Evolutionary conservation across 2,888 invertebrate genomes (phyloP).

Genomic region (Panzeria rudis): DNA sequence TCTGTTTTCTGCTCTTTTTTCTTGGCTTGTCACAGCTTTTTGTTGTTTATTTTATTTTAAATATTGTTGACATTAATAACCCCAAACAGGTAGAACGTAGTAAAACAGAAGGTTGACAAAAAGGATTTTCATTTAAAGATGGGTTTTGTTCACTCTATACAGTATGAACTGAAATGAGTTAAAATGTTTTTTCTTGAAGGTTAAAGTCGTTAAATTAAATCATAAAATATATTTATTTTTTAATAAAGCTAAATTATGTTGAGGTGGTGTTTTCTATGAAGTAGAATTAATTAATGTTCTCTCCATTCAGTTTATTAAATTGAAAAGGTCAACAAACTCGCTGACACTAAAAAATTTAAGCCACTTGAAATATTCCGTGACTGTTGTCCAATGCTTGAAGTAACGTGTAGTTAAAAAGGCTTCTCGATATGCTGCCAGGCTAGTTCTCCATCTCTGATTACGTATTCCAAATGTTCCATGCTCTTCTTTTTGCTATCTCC

Average conservation of each 20-base stretch:
- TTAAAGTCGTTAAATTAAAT: slow-evolving; percentile 1
- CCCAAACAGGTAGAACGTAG: background rate
- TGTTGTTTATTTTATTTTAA: slow-evolving; percentile 41
- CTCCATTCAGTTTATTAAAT: background rate
- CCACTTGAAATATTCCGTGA: background rate
- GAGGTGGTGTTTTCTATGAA: background rate
- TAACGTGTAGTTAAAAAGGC: too few relatives aligned
- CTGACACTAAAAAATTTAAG: background rate
- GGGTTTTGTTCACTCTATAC: background rate
- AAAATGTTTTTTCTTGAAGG: background rate
- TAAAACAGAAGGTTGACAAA: slow-evolving; percentile 27
- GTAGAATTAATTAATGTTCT: background rate
- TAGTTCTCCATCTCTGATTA: too few relatives aligned
- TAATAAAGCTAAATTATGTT: background rate
- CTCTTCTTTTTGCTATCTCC: too few relatives aligned
- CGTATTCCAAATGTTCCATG: too few relatives aligned
- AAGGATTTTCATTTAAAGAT: slow-evolving; percentile 8
- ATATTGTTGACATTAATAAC: slow-evolving; percentile 66
- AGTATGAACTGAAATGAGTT: background rate
- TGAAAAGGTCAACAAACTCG: background rate
- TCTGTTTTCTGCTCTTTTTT: background rate
- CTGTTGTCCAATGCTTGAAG: too few relatives aligned
- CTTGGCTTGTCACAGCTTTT: slow-evolving; percentile 31
- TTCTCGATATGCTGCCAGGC: too few relatives aligned
- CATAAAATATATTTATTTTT: background rate